A percentile compares a stretch with the other conserved stretches of the same genome.
Conservation (phyloP, 2,888 invertebrate species). For the Diogma glabrata region DNA sequence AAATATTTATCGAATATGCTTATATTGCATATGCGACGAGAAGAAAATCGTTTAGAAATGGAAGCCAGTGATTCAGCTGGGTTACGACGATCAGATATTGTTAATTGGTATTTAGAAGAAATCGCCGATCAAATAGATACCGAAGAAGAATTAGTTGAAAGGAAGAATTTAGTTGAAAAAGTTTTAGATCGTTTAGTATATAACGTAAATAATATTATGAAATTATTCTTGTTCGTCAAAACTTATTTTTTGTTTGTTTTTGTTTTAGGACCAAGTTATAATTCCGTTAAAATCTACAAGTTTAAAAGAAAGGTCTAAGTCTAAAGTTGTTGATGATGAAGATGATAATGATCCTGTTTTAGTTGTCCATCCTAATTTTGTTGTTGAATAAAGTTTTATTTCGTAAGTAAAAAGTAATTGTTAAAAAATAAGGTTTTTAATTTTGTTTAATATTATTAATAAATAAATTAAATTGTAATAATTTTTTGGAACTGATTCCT, state of each 20-base stretch:
- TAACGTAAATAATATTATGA: conserved; percentile 31
- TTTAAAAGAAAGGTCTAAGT: conserved; percentile 16
- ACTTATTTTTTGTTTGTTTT: too few relatives aligned
- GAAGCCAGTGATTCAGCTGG: conserved; percentile 54
- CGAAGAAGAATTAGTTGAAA: conserved; percentile 80
- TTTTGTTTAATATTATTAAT: not conserved
- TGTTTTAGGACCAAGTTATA: conserved; percentile 49
- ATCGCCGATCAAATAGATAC: conserved; percentile 78
- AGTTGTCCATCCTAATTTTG: conserved; percentile 94
- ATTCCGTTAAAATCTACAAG: conserved; percentile 32
- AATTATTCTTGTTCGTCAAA: too few relatives aligned
- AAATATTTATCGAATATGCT: conserved; percentile 85
- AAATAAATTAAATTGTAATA: not conserved
- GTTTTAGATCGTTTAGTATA: conserved; percentile 84
- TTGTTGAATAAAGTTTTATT: conserved; percentile 61
- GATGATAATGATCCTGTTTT: conserved; percentile 70
- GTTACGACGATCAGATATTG: conserved; percentile 65
- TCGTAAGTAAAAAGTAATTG: too few relatives aligned
- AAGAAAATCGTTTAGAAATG: conserved; percentile 59
- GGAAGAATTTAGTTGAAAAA: conserved; percentile 84
- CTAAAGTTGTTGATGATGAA: conserved; percentile 36
- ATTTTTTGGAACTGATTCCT: too few relatives aligned
- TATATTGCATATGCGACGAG: conserved; percentile 75
- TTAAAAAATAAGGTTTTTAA: not conserved
- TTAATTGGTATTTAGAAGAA: conserved; percentile 88